A percentile compares a stretch with the other conserved stretches of the same genome.
Conservation (phyloP, 1,140 invertebrate species). For the Drosophila quadrilineata region DNA sequence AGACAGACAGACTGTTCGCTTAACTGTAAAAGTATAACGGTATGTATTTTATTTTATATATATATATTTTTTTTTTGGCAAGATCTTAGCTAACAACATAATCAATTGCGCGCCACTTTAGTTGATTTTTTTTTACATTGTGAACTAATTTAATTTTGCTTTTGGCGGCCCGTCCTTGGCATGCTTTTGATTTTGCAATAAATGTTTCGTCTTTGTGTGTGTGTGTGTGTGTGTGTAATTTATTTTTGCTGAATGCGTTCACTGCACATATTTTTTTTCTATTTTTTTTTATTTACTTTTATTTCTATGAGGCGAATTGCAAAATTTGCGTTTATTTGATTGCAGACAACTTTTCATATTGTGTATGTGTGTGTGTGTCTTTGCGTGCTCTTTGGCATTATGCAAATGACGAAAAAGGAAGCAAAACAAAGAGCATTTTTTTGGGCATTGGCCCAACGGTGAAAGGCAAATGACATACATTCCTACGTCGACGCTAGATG, state of each 20-base stretch:
- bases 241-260: constrained; percentile 37
- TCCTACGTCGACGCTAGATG: constrained; percentile 34
- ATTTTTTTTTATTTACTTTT: no score
- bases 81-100: constrained; percentile 31
- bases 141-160: constrained; percentile 69
- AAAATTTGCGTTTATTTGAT: constrained; percentile 51
- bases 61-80: no score
- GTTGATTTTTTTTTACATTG: constrained; percentile 34
- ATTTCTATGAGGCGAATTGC: constrained; percentile 41
- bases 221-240: constrained; percentile 26
- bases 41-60: constrained; percentile 1
- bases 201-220: constrained; percentile 11
- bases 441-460: constrained; percentile 1
- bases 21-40: no score
- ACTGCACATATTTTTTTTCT: constrained; percentile 46
- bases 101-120: constrained; percentile 23
- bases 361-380: not conserved
- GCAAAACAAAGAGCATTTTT: not conserved
- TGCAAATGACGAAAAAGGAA: constrained; percentile 18
- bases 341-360: constrained; percentile 1
- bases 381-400: constrained; percentile 5
- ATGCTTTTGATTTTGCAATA: constrained; percentile 72
- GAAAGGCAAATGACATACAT: constrained; percentile 21
- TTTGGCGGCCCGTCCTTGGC: constrained; percentile 65
- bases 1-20: not conserved